phyloP scores from a whole-genome alignment of 1,140 invertebrate species.

The Ceratina japonica region DNA sequence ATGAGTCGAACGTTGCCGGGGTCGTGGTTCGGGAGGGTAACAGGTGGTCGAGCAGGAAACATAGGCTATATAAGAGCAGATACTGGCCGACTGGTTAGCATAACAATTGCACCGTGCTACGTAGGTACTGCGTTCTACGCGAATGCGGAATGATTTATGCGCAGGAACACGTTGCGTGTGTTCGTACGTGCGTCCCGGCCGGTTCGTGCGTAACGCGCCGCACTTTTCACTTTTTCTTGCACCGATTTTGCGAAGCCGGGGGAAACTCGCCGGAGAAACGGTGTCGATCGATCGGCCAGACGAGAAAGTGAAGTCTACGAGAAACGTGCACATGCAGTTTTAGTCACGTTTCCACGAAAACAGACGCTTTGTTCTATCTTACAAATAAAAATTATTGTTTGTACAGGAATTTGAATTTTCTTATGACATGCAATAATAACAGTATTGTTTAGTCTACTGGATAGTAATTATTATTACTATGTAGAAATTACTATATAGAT shows the following conservation, averaged over 20 bases:
- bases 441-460: too few relatives aligned
- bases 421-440: too few relatives aligned
- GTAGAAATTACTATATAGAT: too few relatives aligned
- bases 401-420: too few relatives aligned
- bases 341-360: too few relatives aligned
- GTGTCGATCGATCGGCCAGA: conserved; percentile 10
- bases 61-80: conserved; percentile 76
- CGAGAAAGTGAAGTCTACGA: neutral
- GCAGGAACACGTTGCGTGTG: conserved; percentile 54
- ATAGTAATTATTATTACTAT: too few relatives aligned
- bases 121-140: conserved; percentile 67
- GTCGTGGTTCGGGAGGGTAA: conserved; percentile 73
- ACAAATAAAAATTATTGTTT: too few relatives aligned
- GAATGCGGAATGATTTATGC: conserved; percentile 73
- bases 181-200: conserved; percentile 65
- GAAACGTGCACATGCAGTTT: too few relatives aligned
- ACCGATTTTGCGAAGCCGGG: conserved; percentile 54
- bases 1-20: conserved; percentile 56
- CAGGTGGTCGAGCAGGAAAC: conserved; percentile 78
- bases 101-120: conserved; percentile 73
- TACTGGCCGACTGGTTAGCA: conserved; percentile 77
- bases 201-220: conserved; percentile 60
- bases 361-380: too few relatives aligned
- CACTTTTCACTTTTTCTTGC: conserved; percentile 31
- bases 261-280: conserved; percentile 51